phyloP scores from a whole-genome alignment of 1,140 invertebrate genomes.

The Hyles euphorbiae region DNA sequence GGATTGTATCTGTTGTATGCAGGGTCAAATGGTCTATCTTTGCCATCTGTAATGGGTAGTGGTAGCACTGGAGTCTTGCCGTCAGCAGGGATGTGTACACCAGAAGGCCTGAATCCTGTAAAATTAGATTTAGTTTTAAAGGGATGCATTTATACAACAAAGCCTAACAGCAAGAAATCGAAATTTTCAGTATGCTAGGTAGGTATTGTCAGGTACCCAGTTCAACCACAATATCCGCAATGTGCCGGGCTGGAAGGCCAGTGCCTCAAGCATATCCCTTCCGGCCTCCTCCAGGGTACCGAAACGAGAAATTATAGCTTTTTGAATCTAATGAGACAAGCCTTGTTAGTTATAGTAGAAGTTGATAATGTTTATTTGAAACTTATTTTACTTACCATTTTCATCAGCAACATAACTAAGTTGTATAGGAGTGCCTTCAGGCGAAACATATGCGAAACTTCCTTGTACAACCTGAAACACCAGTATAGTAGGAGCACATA shows the following conservation, averaged over 20 bases:
- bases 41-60: constrained; percentile 15
- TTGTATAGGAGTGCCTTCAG: constrained; percentile 82
- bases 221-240: too few species aligned
- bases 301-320: too few species aligned
- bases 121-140: constrained; percentile 8
- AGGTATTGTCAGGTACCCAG: too few species aligned
- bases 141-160: neutral
- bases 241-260: too few species aligned
- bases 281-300: too few species aligned
- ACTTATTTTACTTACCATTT: constrained; percentile 51
- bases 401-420: constrained; percentile 80
- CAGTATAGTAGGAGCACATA: neutral
- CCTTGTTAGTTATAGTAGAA: too few species aligned
- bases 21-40: constrained; percentile 33
- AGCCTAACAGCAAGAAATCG: too few species aligned
- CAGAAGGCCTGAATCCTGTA: constrained; percentile 63
- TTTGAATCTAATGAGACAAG: too few species aligned
- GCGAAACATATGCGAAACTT: constrained; percentile 85
- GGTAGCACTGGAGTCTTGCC: constrained; percentile 36
- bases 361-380: neutral
- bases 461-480: constrained; percentile 75
- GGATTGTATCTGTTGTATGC: constrained; percentile 37
- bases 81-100: constrained; percentile 54
- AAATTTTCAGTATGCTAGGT: too few species aligned
- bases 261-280: too few species aligned